A percentile compares a stretch with the other conserved stretches of the same genome.
These are phyloP conservation scores for Hoplias malabaricus DNA, from an alignment of 2,113 vertebrate species.

Conservation along the genomic window DNA sequence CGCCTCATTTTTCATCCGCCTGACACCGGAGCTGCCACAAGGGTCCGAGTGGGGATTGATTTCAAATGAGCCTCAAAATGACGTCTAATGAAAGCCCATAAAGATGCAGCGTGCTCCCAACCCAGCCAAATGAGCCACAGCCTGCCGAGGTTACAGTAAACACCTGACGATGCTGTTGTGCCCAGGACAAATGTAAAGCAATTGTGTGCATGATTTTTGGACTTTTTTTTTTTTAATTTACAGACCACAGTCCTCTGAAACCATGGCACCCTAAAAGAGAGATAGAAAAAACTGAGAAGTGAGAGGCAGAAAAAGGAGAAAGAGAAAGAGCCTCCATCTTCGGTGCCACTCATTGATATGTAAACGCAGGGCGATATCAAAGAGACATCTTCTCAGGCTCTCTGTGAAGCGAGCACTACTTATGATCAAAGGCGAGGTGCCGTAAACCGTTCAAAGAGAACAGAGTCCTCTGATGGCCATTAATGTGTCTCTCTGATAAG, in stretches of 20 bases:
- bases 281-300: background rate
- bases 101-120: conserved; percentile 44
- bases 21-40: conserved; percentile 76
- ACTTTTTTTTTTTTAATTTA: background rate
- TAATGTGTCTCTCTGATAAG: conserved; percentile 52
- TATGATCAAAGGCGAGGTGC: conserved; percentile 56
- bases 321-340: conserved; percentile 35
- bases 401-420: conserved; percentile 54
- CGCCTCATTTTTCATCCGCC: conserved; percentile 85
- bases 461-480: conserved; percentile 53
- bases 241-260: background rate
- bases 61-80: conserved; percentile 74
- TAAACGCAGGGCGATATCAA: conserved; percentile 55
- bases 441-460: conserved; percentile 54
- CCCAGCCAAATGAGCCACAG: conserved; percentile 41
- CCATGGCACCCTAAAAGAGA: background rate
- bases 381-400: conserved; percentile 50
- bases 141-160: conserved; percentile 23
- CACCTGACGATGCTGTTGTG: background rate
- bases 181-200: background rate
- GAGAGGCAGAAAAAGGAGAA: background rate
- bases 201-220: background rate
- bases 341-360: conserved; percentile 56
- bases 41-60: conserved; percentile 76
- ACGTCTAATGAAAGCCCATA: conserved; percentile 70